These are phyloP conservation scores for Trachemys scripta DNA, from an alignment of 2,113 vertebrate species.

Conservation along the genomic window DNA sequence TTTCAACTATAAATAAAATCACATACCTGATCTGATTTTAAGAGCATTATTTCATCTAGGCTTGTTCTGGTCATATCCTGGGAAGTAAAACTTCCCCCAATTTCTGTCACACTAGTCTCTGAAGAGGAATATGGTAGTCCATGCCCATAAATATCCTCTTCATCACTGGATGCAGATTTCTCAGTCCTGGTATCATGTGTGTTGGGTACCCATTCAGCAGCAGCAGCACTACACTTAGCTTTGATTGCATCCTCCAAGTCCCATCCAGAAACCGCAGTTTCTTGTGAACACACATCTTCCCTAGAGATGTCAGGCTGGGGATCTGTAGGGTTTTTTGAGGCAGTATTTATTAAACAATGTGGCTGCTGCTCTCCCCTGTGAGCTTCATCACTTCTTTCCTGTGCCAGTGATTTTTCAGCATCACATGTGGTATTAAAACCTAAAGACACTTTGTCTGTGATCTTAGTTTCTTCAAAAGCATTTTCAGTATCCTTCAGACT, in stretches of 20 bases:
- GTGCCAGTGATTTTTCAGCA: not conserved
- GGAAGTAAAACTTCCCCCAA: constrained; percentile 35
- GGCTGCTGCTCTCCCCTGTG: not conserved
- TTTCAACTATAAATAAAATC: not conserved
- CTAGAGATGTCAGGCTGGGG: not conserved
- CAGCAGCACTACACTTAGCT: not conserved
- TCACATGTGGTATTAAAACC: not conserved
- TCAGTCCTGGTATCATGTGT: constrained; percentile 22
- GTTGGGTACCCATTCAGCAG: constrained; percentile 21
- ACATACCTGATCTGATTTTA: constrained; percentile 88
- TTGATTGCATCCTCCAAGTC: constrained; percentile 6
- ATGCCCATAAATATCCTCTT: constrained; percentile 93
- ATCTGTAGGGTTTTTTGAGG: not conserved
- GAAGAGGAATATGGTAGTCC: constrained; percentile 80
- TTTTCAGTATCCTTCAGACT: constrained; percentile 14
- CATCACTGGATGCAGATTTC: constrained; percentile 88
- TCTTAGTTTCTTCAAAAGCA: constrained; percentile 11
- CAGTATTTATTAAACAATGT: not conserved
- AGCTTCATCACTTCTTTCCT: not conserved
- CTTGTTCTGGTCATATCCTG: constrained; percentile 75
- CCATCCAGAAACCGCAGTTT: not conserved
- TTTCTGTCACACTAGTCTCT: constrained; percentile 77
- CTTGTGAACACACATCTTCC: not conserved
- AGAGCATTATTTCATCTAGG: constrained; percentile 73
- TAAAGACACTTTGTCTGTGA: not conserved